Evolutionary conservation across 2,797 vertebrate species (phyloP).

Genomic region (Kryptolebias ocellatus): DNA sequence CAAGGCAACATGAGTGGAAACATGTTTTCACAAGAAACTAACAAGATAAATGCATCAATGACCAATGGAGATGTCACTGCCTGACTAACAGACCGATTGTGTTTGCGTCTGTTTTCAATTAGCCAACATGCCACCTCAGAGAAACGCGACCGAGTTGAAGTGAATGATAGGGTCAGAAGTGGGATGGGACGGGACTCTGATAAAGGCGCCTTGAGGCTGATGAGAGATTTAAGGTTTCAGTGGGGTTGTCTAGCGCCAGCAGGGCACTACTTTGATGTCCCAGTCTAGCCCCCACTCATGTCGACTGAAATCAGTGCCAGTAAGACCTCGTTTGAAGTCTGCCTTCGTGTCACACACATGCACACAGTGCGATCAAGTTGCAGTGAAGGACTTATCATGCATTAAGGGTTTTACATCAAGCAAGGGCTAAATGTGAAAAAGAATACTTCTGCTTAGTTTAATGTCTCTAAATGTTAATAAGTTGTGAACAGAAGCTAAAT

Average conservation of each 20-base stretch:
- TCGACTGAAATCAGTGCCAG: constrained; percentile 73
- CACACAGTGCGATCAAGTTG: constrained; percentile 51
- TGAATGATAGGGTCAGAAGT: constrained; percentile 74
- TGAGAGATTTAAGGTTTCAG: constrained; percentile 74
- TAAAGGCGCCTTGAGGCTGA: constrained; percentile 63
- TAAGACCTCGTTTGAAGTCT: constrained; percentile 72
- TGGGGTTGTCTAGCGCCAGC: constrained; percentile 61
- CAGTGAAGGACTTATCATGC: constrained; percentile 58
- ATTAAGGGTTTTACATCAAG: constrained; percentile 47
- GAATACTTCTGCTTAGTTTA: constrained; percentile 49
- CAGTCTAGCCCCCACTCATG: constrained; percentile 54
- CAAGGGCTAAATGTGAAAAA: constrained; percentile 49
- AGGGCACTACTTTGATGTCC: constrained; percentile 79
- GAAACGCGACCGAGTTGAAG: constrained; percentile 54
- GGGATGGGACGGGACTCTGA: constrained; percentile 59
- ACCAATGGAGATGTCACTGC: constrained; percentile 49
- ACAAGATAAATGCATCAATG: constrained; percentile 25
- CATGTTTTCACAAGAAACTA: constrained; percentile 3
- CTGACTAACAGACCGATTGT: constrained; percentile 30
- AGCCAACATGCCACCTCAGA: constrained; percentile 56
- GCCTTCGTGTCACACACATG: constrained; percentile 20
- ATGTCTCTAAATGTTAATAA: constrained; percentile 64
- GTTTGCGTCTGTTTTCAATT: constrained; percentile 72
- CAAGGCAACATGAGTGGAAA: constrained; percentile 6
- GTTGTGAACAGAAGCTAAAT: constrained; percentile 67